Conservation (phyloP, 2,888 invertebrate species). For the Drosophila stalkeri region DNA sequence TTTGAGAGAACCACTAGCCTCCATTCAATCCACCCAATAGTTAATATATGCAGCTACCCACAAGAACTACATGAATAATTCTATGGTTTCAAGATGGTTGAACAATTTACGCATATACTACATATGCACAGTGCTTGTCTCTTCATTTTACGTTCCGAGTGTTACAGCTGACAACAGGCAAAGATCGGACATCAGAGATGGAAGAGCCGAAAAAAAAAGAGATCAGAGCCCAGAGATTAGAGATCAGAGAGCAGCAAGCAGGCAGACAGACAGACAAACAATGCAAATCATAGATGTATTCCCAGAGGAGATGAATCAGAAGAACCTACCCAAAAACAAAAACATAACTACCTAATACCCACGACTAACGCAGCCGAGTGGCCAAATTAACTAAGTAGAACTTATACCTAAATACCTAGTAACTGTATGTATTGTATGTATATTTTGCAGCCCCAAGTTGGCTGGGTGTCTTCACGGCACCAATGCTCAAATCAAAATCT, state of each 20-base stretch:
- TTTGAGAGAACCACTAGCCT: conserved; percentile 43
- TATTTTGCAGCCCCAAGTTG: conserved; percentile 69
- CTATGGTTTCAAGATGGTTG: conserved; percentile 80
- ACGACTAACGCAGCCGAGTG: conserved; percentile 75
- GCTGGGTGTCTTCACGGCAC: conserved; percentile 69
- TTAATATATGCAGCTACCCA: conserved; percentile 37
- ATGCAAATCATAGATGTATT: conserved; percentile 73
- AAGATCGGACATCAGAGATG: conserved; percentile 15
- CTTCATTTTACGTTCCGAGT: conserved; percentile 60
- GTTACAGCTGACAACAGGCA: conserved; percentile 39
- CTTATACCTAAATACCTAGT: conserved; percentile 60
- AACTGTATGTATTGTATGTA: conserved; percentile 66
- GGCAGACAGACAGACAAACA: conserved; percentile 14
- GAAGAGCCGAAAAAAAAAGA: neutral
- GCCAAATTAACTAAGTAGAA: conserved; percentile 77
- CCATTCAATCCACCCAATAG: conserved; percentile 53
- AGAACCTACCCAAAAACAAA: conserved; percentile 67
- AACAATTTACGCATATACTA: conserved; percentile 29
- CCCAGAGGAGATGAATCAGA: conserved; percentile 42
- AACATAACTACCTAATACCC: conserved; percentile 61
- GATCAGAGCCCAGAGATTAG: neutral
- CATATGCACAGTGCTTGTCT: conserved; percentile 54
- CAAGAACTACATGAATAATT: conserved; percentile 62
- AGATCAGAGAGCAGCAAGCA: neutral
- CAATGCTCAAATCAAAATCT: conserved; percentile 76